These are phyloP conservation scores for Macrochelys suwanniensis DNA, from an alignment of 2,797 vertebrate genomes.

Conservation along the genomic window DNA sequence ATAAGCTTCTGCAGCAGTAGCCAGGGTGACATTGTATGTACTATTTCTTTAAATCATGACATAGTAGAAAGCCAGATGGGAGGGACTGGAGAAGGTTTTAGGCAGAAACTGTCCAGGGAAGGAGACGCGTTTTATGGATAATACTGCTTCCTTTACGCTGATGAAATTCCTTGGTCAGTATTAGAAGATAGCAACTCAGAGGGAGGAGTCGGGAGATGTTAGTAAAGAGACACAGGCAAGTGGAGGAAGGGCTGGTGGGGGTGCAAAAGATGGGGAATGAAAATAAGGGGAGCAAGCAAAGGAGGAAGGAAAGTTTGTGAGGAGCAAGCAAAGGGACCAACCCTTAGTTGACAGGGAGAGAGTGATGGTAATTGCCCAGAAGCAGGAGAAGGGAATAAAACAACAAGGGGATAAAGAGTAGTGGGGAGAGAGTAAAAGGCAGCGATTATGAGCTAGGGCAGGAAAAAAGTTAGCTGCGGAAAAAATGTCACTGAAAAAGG, in stretches of 20 bases:
- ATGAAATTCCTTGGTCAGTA: neutral
- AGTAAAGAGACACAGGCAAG: neutral
- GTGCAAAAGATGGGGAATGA: neutral
- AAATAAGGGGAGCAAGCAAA: neutral
- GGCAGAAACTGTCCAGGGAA: neutral
- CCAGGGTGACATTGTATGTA: fast-evolving
- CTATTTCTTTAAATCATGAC: neutral
- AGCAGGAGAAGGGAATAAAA: neutral
- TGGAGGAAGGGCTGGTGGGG: neutral
- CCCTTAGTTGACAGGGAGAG: neutral
- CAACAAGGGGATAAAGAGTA: neutral
- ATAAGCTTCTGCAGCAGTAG: neutral
- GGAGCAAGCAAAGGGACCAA: neutral
- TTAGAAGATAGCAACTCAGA: neutral
- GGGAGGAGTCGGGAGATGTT: neutral
- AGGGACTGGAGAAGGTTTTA: neutral
- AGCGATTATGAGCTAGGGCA: neutral
- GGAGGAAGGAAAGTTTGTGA: neutral
- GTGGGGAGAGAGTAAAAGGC: neutral
- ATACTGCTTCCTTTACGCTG: neutral
- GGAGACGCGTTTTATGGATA: neutral
- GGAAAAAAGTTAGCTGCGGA: neutral
- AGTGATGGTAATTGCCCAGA: neutral
- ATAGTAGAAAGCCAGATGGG: neutral
- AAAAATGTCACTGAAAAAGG: neutral